Percentiles rank a stretch among this genome's conserved stretches.
phyloP scores from a whole-genome alignment of 2,888 invertebrate genomes.

The Deroplatys truncata region DNA sequence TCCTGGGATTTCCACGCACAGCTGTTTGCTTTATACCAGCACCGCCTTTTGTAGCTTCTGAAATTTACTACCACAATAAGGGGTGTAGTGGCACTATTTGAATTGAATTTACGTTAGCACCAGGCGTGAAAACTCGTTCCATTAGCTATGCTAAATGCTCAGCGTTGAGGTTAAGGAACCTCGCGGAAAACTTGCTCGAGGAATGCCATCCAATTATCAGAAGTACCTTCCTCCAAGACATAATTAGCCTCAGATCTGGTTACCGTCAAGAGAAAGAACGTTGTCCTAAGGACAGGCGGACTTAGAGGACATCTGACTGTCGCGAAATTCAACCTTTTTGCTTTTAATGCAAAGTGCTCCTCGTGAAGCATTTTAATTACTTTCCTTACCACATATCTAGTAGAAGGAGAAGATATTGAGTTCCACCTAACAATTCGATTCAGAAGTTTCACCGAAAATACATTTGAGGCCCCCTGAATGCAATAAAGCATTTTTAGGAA shows the following conservation, averaged over 20 bases:
- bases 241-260: neutral
- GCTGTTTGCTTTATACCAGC: neutral
- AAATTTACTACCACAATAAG: neutral
- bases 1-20: neutral
- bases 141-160: neutral
- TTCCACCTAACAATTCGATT: too few species aligned
- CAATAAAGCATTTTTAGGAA: too few species aligned
- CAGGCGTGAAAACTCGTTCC: neutral
- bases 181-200: neutral
- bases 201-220: neutral
- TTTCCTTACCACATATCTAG: too few species aligned
- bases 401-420: too few species aligned
- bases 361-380: neutral
- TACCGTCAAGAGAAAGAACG: neutral
- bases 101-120: neutral
- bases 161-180: neutral
- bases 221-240: neutral
- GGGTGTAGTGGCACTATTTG: neutral
- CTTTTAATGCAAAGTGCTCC: neutral
- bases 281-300: neutral
- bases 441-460: too few species aligned
- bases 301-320: neutral
- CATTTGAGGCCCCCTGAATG: too few species aligned
- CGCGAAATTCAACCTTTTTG: neutral
- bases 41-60: neutral